Conservation (phyloP, 2,888 invertebrate species). For the Scaptomyza caliginosa region DNA sequence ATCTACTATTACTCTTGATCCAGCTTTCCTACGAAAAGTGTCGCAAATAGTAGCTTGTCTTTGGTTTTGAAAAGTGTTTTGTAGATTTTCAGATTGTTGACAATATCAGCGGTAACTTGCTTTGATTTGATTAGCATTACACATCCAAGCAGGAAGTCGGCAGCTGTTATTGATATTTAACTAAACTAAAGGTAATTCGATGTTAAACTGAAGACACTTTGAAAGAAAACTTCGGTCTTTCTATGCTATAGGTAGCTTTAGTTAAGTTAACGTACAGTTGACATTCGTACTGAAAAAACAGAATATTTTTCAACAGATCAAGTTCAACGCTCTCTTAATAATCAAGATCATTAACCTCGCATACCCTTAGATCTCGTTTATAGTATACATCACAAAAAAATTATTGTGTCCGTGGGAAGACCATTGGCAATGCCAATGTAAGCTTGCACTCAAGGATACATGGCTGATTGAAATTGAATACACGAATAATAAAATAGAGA, state of each 20-base stretch:
- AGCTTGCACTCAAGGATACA: slow-evolving; percentile 64
- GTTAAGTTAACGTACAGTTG: not conserved
- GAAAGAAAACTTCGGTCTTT: too few relatives aligned
- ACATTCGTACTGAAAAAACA: not conserved
- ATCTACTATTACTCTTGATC: slow-evolving; percentile 40
- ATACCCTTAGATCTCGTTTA: slow-evolving; percentile 11
- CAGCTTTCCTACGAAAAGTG: slow-evolving; percentile 59
- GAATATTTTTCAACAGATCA: not conserved
- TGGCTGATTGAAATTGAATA: slow-evolving; percentile 74
- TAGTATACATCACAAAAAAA: slow-evolving; percentile 27
- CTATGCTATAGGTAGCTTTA: too few relatives aligned
- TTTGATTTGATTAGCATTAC: slow-evolving; percentile 67
- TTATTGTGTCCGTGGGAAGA: slow-evolving; percentile 61
- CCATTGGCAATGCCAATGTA: slow-evolving; percentile 18
- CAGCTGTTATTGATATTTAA: slow-evolving; percentile 23
- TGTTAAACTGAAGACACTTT: not conserved
- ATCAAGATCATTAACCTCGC: slow-evolving; percentile 63
- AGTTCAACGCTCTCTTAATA: slow-evolving; percentile 55
- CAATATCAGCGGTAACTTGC: slow-evolving; percentile 62
- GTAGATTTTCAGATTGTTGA: slow-evolving; percentile 50
- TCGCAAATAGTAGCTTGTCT: slow-evolving; percentile 21
- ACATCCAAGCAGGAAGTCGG: slow-evolving; percentile 27
- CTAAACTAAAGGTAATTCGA: slow-evolving; percentile 1
- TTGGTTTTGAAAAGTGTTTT: not conserved
- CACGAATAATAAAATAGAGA: too few relatives aligned